phyloP scores from a whole-genome alignment of 92 coral and sea anemone species.

The Epizoanthus rinbou region DNA sequence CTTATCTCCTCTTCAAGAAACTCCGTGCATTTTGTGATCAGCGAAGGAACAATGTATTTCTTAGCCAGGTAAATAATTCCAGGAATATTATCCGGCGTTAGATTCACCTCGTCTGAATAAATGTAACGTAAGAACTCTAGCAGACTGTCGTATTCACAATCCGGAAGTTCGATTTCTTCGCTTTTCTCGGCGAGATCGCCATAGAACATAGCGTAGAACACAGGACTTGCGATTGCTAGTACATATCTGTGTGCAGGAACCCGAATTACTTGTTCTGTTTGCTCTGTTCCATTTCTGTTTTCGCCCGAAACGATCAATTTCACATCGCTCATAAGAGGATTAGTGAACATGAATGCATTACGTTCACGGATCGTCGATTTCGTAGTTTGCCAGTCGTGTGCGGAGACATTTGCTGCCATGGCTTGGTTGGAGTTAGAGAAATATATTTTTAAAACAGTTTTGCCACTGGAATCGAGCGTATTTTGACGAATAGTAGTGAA shows the following conservation, averaged over 20 bases:
- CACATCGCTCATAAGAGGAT: constrained; percentile 51
- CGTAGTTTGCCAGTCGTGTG: constrained; percentile 50
- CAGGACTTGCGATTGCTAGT: constrained; percentile 68
- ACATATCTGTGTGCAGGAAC: constrained; percentile 48
- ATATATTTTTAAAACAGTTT: neutral
- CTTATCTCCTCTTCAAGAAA: constrained; percentile 51
- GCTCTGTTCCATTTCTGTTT: neutral
- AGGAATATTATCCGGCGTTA: constrained; percentile 55
- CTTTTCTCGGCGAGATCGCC: constrained; percentile 63
- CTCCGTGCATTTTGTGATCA: constrained; percentile 51
- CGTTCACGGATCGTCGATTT: constrained; percentile 46
- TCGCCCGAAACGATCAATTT: constrained; percentile 18
- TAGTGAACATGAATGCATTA: constrained; percentile 48
- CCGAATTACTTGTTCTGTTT: constrained; percentile 7
- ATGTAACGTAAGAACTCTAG: constrained; percentile 68
- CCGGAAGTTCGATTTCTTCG: constrained; percentile 63
- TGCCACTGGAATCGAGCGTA: neutral
- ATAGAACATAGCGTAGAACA: constrained; percentile 48
- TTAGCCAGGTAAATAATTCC: constrained; percentile 68
- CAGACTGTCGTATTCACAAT: constrained; percentile 61
- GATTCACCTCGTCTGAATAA: constrained; percentile 60
- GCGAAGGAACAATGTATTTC: constrained; percentile 72
- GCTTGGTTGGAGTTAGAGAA: neutral
- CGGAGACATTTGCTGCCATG: constrained; percentile 10
- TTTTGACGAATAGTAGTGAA: neutral